phyloP scores from a whole-genome alignment of 2,113 vertebrate species.

The Odobenus rosmarus region DNA sequence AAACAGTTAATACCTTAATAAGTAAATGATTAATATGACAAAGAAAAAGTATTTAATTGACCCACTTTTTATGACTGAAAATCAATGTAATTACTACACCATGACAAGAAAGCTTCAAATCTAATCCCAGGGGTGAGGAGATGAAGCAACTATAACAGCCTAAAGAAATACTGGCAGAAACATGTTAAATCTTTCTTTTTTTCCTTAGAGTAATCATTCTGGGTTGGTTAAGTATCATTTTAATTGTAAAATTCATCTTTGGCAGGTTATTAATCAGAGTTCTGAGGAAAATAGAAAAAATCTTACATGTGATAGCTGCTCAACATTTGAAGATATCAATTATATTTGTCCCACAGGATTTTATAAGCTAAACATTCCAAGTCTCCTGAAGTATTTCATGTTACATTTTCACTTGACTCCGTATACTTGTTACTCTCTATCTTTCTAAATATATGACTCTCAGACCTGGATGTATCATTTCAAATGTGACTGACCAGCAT shows the following conservation, averaged over 20 bases:
- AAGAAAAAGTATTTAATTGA: background rate
- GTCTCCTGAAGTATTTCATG: constrained; percentile 18
- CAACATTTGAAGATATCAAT: constrained; percentile 38
- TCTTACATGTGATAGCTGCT: constrained; percentile 16
- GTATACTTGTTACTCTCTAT: background rate
- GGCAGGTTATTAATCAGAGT: constrained; percentile 48
- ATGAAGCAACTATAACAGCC: background rate
- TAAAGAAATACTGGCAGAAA: background rate
- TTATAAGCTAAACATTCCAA: background rate
- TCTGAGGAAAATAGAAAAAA: constrained; percentile 16
- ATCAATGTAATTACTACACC: background rate
- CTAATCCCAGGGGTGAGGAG: background rate
- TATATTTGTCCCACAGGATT: constrained; percentile 49
- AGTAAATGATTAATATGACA: background rate
- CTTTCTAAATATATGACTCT: background rate
- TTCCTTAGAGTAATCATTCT: background rate
- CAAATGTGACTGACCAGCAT: background rate
- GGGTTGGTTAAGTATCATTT: background rate
- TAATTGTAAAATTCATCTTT: constrained; percentile 55
- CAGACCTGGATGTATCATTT: background rate
- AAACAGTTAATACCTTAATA: background rate
- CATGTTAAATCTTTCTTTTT: background rate
- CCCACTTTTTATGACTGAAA: background rate
- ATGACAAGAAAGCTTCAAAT: background rate
- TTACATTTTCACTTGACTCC: background rate